Percentiles rank a stretch among this genome's conserved stretches.
These are phyloP conservation scores for Pogonognathellus flavescens DNA, from an alignment of 1,140 invertebrate genomes.

Conservation along the genomic window DNA sequence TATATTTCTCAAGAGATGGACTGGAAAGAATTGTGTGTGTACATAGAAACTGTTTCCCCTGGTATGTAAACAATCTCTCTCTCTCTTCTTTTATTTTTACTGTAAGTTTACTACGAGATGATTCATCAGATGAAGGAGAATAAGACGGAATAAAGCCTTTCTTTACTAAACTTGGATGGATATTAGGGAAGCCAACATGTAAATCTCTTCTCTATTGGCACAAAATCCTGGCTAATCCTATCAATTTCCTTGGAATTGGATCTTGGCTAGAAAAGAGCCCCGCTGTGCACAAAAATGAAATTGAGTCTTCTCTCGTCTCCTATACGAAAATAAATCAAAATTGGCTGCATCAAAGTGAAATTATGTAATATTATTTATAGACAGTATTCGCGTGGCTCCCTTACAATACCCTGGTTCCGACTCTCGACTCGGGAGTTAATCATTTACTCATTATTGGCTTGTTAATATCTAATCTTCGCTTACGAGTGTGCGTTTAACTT, in stretches of 20 bases:
- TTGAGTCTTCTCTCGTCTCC: background rate
- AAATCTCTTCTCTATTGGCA: constrained; percentile 48
- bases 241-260: constrained; percentile 28
- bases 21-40: background rate
- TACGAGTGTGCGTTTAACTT: too few relatives aligned
- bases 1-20: constrained; percentile 1
- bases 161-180: background rate
- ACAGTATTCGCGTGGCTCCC: background rate
- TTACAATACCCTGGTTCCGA: background rate
- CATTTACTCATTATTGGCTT: constrained; percentile 26
- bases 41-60: background rate
- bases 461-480: constrained; percentile 4
- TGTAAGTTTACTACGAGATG: background rate
- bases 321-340: background rate
- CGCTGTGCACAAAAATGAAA: background rate
- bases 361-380: constrained; percentile 14
- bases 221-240: constrained; percentile 40
- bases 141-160: background rate
- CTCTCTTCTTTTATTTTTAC: constrained; percentile 5
- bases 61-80: constrained; percentile 10
- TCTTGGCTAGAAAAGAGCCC: background rate
- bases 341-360: background rate
- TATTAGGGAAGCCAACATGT: constrained; percentile 19
- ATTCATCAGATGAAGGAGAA: background rate
- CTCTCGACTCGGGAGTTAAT: background rate